phyloP scores from a whole-genome alignment of 1,140 invertebrate genomes.

The Microplitis demolitor region DNA sequence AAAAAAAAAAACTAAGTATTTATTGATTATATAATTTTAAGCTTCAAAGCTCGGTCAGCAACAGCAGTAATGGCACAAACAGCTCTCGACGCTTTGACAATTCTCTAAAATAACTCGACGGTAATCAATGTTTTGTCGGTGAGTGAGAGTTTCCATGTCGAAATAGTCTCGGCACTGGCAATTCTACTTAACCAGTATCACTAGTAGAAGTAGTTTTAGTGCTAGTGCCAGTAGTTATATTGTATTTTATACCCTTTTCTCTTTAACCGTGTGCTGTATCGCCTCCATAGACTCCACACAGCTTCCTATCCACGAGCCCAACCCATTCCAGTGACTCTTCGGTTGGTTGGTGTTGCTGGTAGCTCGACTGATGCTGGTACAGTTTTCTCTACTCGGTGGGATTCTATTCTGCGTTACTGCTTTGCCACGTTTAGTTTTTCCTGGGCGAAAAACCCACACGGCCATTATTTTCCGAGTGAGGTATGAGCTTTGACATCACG shows the following conservation, averaged over 20 bases:
- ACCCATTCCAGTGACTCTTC: too few relatives aligned
- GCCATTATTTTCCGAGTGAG: constrained; percentile 13
- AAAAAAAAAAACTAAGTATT: too few relatives aligned
- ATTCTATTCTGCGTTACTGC: neutral
- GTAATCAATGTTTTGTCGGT: constrained; percentile 23
- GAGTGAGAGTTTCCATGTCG: constrained; percentile 16
- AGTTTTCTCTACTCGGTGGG: neutral
- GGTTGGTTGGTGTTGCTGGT: neutral
- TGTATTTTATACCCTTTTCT: too few relatives aligned
- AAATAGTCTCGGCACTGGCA: constrained; percentile 7
- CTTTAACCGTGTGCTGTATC: neutral
- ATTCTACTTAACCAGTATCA: too few relatives aligned
- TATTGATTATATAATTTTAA: too few relatives aligned
- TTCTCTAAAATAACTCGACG: neutral
- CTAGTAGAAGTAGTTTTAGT: too few relatives aligned
- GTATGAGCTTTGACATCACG: neutral
- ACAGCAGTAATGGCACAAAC: neutral
- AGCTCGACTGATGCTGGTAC: neutral
- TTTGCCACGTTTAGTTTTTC: neutral
- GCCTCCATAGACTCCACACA: neutral
- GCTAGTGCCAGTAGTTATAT: too few relatives aligned
- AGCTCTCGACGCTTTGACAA: constrained; percentile 7
- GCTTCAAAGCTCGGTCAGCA: too few relatives aligned
- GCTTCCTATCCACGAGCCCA: neutral
- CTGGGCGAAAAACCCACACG: neutral